Evolutionary conservation across 2,888 invertebrate species (phyloP), one percentile per base, ranked within the genome.

Genomic region (Lamellibrachia satsuma): DNA sequence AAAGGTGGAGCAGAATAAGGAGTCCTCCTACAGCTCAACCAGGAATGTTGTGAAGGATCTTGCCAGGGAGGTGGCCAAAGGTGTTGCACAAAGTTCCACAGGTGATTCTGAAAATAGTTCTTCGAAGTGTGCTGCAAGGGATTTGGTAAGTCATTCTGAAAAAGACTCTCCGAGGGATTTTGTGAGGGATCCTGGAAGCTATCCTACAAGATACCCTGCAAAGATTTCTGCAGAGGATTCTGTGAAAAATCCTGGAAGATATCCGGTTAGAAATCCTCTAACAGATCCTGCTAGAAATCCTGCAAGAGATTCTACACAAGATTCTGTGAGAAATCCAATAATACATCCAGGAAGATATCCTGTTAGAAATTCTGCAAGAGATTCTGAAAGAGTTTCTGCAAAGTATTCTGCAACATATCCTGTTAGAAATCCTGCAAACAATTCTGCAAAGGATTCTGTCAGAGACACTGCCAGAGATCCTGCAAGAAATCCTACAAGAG

Each of bases 281-380:
- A 91, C 15, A n/a, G 91, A 27, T 91, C 3, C 91, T 27, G 52
- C 27, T n/a, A 27, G 27, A 91, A n/a, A 90, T 90, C 90, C 90
- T 90, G n/a, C n/a, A n/a, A 90, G 90, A 90, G 90, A 90, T 90
- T 90, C n/a, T 22, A 90, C n/a, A n/a, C 15, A n/a, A 90, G 90
- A 90, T 90, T 90, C n/a, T 22, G n/a, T 90, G 90, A 90, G 90
- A 90, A n/a, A 90, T 90, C n/a, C n/a, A 90, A 90, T 90, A n/a
- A 90, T 15, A 90, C 22, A 90, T 90, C n/a, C n/a, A 90, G n/a
- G 15, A n/a, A 90, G 90, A 90, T 15, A 90, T 90, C n/a, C n/a
- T 22, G n/a, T 90, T 15, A 90, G 90, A 90, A n/a, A 90, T 90
- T 90, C n/a, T 22, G n/a, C 1, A n/a, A 90, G 90, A 90, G 90